These are phyloP conservation scores for Orius insidiosus DNA, from an alignment of 1,140 invertebrate genomes.

Conservation along the genomic window DNA sequence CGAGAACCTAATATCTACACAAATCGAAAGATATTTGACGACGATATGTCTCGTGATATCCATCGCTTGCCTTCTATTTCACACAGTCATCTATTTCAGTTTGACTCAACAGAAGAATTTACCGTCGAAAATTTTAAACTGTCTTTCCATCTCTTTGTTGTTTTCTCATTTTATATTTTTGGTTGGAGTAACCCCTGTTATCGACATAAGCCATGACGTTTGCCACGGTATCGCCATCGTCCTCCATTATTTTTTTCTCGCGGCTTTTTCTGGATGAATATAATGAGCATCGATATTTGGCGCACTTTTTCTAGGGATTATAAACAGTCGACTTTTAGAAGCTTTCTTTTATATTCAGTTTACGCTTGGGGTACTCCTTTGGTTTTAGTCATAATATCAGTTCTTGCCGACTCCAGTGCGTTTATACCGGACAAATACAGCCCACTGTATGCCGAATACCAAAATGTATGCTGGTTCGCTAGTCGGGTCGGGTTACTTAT, in stretches of 20 bases:
- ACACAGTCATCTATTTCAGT: neutral
- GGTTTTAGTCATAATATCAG: neutral
- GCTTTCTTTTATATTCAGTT: conserved; percentile 19
- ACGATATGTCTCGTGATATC: neutral
- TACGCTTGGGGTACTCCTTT: conserved; percentile 8
- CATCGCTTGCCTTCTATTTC: neutral
- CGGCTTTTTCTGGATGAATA: conserved; percentile 16
- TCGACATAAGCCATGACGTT: neutral
- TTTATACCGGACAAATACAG: conserved; percentile 14
- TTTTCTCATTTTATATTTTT: conserved; percentile 2
- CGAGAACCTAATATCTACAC: no score
- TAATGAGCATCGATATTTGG: conserved; percentile 13
- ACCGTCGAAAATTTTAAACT: conserved; percentile 9
- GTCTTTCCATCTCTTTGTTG: conserved; percentile 1
- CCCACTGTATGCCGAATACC: conserved; percentile 22
- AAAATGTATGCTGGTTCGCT: conserved; percentile 24
- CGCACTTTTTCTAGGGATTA: conserved; percentile 21
- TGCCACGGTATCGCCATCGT: neutral
- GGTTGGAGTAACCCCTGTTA: neutral
- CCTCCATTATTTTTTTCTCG: conserved; percentile 18
- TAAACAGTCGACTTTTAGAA: conserved; percentile 23
- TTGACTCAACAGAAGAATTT: neutral
- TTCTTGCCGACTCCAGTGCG: conserved; percentile 1
- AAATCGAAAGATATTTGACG: conserved; percentile 12
- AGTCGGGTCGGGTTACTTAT: conserved; percentile 22